Evolutionary conservation across 1,140 invertebrate species (phyloP).

Genomic region (Uloborus diversus): DNA sequence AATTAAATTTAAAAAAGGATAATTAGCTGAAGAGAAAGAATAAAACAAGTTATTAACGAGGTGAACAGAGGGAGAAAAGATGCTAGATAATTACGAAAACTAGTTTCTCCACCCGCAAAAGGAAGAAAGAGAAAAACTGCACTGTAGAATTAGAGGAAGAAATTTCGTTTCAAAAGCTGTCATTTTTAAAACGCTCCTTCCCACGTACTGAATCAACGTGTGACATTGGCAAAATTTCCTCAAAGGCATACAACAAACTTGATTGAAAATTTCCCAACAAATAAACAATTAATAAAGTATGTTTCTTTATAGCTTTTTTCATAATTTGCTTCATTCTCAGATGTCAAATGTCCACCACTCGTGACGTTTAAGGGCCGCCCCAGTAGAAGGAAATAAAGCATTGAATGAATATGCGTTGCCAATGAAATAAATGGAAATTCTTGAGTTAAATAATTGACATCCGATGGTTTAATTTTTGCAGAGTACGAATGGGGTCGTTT

Average conservation of each 20-base stretch:
- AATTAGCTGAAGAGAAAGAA: too few species aligned
- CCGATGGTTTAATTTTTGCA: too few species aligned
- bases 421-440: too few species aligned
- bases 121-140: not conserved
- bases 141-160: not conserved
- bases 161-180: not conserved
- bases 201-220: slow-evolving; percentile 6
- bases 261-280: too few species aligned
- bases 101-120: slow-evolving; percentile 21
- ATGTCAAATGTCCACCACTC: not conserved
- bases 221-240: not conserved
- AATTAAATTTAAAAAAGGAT: too few species aligned
- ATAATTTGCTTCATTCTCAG: not conserved
- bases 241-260: too few species aligned
- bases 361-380: not conserved
- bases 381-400: not conserved
- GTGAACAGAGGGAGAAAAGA: not conserved
- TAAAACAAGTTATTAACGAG: too few species aligned
- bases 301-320: too few species aligned
- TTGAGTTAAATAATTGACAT: too few species aligned
- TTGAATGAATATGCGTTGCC: too few species aligned
- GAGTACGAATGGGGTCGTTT: too few species aligned
- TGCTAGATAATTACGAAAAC: slow-evolving; percentile 10
- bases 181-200: not conserved
- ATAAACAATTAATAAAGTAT: too few species aligned